Percentiles rank a stretch among this genome's conserved stretches.
Evolutionary conservation across 2,888 invertebrate genomes (phyloP).

Genomic region (Bursaphelenchus okinawaensis): DNA sequence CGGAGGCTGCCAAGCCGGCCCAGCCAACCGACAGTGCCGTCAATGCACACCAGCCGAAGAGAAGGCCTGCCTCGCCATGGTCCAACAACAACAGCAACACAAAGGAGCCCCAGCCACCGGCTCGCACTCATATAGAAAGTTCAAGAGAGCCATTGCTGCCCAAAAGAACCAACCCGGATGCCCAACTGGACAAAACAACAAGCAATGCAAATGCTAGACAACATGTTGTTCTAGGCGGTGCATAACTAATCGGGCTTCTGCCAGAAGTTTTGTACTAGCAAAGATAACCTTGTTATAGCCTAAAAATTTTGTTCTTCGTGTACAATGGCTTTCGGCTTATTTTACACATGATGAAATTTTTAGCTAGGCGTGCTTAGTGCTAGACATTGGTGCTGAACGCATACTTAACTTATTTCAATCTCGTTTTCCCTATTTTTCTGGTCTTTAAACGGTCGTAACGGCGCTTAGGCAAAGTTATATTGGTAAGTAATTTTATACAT

Average conservation of each 20-base stretch:
- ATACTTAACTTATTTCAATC: not conserved
- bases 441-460: not conserved
- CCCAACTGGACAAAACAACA: not conserved
- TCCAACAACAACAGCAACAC: not conserved
- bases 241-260: no score
- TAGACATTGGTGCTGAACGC: not conserved
- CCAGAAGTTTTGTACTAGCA: no score
- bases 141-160: slow-evolving; percentile 9
- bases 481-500: no score
- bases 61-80: slow-evolving; percentile 10
- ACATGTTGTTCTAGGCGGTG: no score
- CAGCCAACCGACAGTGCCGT: slow-evolving; percentile 8
- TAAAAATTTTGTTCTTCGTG: no score
- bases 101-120: slow-evolving; percentile 7
- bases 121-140: slow-evolving; percentile 7
- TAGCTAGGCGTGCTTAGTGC: no score
- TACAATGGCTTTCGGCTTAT: no score
- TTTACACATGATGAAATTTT: no score
- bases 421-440: not conserved
- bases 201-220: slow-evolving; percentile 3
- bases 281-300: no score
- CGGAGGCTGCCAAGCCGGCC: not conserved
- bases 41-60: slow-evolving; percentile 13
- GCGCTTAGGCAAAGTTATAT: no score
- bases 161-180: not conserved